Evolutionary conservation across 2,113 vertebrate species (phyloP).

Genomic region (Mola mola): DNA sequence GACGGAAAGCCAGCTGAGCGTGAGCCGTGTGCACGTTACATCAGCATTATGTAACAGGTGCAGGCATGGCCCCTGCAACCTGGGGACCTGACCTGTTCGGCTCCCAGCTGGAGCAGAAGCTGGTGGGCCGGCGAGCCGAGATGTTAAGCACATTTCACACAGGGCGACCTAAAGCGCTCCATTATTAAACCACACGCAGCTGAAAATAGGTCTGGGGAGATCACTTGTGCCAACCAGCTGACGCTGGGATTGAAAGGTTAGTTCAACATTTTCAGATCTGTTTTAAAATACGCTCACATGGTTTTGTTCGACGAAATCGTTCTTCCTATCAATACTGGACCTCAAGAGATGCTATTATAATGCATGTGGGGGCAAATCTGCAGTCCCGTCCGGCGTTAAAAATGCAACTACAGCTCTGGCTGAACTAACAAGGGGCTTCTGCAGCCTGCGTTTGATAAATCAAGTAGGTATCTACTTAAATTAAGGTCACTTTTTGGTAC

Average conservation of each 20-base stretch:
- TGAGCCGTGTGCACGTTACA: slow-evolving; percentile 26
- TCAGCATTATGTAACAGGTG: slow-evolving; percentile 60
- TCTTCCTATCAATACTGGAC: not conserved
- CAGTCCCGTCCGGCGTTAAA: too few species aligned
- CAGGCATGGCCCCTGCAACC: slow-evolving; percentile 38
- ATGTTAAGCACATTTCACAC: not conserved
- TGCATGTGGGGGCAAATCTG: not conserved
- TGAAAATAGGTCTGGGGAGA: not conserved
- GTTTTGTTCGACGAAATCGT: not conserved
- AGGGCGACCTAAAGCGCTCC: not conserved
- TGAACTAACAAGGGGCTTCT: too few species aligned
- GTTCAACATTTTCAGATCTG: not conserved
- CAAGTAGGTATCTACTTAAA: too few species aligned
- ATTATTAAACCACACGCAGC: slow-evolving; percentile 1
- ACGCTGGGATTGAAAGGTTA: not conserved
- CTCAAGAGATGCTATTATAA: not conserved
- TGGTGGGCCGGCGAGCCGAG: slow-evolving; percentile 18
- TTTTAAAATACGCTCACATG: not conserved
- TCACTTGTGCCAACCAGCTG: not conserved
- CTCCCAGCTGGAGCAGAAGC: slow-evolving; percentile 28
- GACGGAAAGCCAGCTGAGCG: slow-evolving; percentile 21
- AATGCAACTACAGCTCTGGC: too few species aligned
- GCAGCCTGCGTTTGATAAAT: too few species aligned
- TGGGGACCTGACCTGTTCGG: slow-evolving; percentile 45
- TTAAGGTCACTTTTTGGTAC: too few species aligned